Base-by-base conservation (phyloP, 2,888 invertebrate genomes). In the Spodoptera exigua region DNA sequence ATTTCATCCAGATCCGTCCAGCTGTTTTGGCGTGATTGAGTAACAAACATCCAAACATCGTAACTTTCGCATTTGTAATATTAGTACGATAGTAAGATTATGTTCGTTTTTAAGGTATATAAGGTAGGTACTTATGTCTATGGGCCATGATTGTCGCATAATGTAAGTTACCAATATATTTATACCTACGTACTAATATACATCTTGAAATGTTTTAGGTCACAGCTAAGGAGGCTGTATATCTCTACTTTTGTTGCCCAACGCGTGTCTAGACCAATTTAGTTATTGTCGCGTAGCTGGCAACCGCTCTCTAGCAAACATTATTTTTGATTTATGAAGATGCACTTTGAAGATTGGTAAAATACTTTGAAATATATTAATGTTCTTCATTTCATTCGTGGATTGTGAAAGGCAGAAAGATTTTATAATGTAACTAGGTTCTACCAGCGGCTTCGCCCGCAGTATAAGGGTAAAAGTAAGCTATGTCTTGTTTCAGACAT, bases 181-280 rank as follows among this genome's bases (percentile, higher is more conserved):
- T 39, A 40, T 16, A 41, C 34, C 32, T 46, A 32, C 46, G 27
- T 16, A 46, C 49, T 41, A 27, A 40, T 35, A 45, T 56, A 53
- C 35, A 32, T 21, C 16, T 61, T 27, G 10, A 14, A 51, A 37
- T 49, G 0, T 68, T 69, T 70, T 59, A 68, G 64, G 54, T 54
- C 49, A 64, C 32, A 53, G n/a, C 39, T 53, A 58, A 64, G 63
- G 62, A 68, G 66, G 57, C 37, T 61, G 35, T 53, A 21, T 60
- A 37, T 63, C 35, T 35, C 27, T 67, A 61, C 58, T 54, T 64
- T 46, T 46, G 64, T 74, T 74, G 57, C 64, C 27, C 53, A 71
- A 74, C 54, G 18, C 13, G 39, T 17, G 74, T 74, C 69, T 74
- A 74, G 62, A 64, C 52, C 21, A 57, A 32, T 46, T 56, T 70